Base-by-base conservation (phyloP, 2,113 vertebrate genomes). In the Bambusicola thoracicus region DNA sequence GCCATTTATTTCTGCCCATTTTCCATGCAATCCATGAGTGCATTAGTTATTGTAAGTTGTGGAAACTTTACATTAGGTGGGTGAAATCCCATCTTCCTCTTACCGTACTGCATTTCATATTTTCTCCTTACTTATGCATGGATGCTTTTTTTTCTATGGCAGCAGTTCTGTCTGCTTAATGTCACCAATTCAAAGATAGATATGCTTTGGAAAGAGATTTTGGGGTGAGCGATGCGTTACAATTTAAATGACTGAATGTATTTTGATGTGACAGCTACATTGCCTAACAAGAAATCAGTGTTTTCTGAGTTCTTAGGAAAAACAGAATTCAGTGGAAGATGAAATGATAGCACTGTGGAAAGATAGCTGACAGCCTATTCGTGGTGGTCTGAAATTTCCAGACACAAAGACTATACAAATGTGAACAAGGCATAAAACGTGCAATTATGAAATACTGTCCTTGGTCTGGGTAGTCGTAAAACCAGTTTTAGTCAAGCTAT, bases 81-180 rank as follows among this genome's bases (percentile, higher is more conserved):
- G 79, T 94, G 90, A 87, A 96, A 93, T 91, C 79, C 68, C 68
- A 58, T 80, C 79, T 85, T 90, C 59, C 90, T 90, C 59, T 80
- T 85, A 74, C 32, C 84, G 34, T 62, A 15, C 49, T 43, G 51
- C 63, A 70, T 77, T 93, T 91, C 46, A n/a, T 77, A 27, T 80
- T 49, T 80, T 96, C 90, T 85, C 34, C 68, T 74, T 73, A 41
- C 75, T 85, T 95, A 88, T 91, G 96, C 95, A 85, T 78, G 85
- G 90, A 90, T 93, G 63, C 88, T 81, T 65, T 75, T 65, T 40
- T 70, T 91, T 73, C 74, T 67, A 90, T 76, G 82, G 30, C 85
- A 93, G 65, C 72, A 61, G 1, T 77, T 93, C 67, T 77, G 65
- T 77, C 90, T 95, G 85, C 36, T 87, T 38, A 66, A 49, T 70